A percentile compares a stretch with the other conserved stretches of the same genome.
Evolutionary conservation across 1,140 invertebrate genomes (phyloP).

Genomic region (Camponotus vicinus): DNA sequence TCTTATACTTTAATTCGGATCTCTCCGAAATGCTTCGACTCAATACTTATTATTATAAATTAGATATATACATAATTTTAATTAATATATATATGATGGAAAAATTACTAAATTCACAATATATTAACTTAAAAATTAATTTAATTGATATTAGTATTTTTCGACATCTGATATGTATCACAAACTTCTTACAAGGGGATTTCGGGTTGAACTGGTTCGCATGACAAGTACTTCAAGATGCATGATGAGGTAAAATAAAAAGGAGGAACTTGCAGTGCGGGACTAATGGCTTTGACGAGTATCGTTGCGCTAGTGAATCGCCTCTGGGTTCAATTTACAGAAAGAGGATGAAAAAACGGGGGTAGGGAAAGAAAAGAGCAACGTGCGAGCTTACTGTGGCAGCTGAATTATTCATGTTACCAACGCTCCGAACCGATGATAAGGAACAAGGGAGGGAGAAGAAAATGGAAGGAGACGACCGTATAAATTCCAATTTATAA

Average conservation of each 20-base stretch:
- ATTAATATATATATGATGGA: constrained; percentile 13
- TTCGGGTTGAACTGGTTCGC: constrained; percentile 9
- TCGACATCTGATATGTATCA: not conserved
- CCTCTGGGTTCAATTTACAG: constrained; percentile 69
- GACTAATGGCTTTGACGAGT: constrained; percentile 62
- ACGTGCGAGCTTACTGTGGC: constrained; percentile 59
- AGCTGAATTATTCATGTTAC: constrained; percentile 80
- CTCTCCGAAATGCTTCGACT: constrained; percentile 5
- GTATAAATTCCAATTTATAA: constrained; percentile 81
- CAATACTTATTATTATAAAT: not conserved
- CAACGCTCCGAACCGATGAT: constrained; percentile 74
- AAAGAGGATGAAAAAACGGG: constrained; percentile 54
- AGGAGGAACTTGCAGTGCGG: constrained; percentile 6
- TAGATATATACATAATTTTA: not conserved
- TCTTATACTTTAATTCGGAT: not conserved
- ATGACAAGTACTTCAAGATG: constrained; percentile 17
- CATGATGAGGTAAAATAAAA: constrained; percentile 30
- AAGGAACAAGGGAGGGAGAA: constrained; percentile 64
- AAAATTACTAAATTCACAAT: not conserved
- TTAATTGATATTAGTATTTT: not conserved
- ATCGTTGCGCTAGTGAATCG: constrained; percentile 50
- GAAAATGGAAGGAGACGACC: constrained; percentile 51
- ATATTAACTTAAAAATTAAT: not conserved
- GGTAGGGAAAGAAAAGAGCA: constrained; percentile 24
- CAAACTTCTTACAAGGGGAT: constrained; percentile 4